Base-by-base conservation (phyloP, 2,888 invertebrate genomes). In the Caenorhabditis afra region DNA sequence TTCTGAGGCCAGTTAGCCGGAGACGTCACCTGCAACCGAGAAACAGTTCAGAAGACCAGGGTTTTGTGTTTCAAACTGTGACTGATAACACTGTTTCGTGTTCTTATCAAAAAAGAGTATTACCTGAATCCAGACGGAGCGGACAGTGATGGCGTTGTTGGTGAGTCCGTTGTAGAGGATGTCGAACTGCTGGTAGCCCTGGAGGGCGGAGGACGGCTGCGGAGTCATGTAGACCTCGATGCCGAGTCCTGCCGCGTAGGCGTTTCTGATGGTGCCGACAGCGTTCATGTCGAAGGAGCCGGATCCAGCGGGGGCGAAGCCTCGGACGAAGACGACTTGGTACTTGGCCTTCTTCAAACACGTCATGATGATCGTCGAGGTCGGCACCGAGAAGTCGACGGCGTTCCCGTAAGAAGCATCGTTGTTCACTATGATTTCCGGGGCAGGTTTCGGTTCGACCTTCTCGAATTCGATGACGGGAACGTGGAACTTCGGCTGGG, bases 171-270 rank as follows among this genome's bases (percentile, higher is more conserved):
- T 68, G 57, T 79, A 81, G 29, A 73, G 52, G 22, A 66, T 61
- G 62, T 78, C 78, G 14, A 82, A 55, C 61, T 82, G 82, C 45
- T 78, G 74, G 47, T 64, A 66, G 50, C 77, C 81, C 41, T 59
- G 55, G 39, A 71, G 66, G 10, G 50, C 50, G 18, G 64, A 70
- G 3, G 68, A 12, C 35, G 79, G 78, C 23, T 73, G 66, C 16
- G 83, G 83, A 49, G 83, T 83, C 77, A 85, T 81, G 79, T 82
- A 85, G 11, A 81, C 82, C 22, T 83, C 85, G 47, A 79, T 79
- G 44, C 81, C 83, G 20, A 85, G 57, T 44, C 81, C 81, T 29
- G 75, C 81, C 18, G 59, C 52, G 44, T 82, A 80, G 11, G 85
- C 85, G 45, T 81, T 81, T 20, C 64, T 53, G 62, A 85, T 77